Conservation (phyloP, 2,113 vertebrate genomes). For the Lipotes vexillifer region DNA sequence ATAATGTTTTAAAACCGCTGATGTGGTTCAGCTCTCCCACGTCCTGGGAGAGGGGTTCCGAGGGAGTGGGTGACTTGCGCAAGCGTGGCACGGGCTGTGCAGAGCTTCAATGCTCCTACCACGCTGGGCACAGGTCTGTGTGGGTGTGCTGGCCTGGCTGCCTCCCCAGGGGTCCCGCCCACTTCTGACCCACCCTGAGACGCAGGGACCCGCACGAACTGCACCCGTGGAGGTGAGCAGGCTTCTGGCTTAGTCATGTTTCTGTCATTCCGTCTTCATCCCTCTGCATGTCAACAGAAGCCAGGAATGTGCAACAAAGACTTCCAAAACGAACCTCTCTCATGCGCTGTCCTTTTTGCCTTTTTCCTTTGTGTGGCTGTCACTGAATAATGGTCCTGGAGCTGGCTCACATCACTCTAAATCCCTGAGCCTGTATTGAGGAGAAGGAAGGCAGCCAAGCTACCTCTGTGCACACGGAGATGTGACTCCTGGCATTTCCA, state of each 20-base stretch:
- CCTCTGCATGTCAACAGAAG: background rate
- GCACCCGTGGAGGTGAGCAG: background rate
- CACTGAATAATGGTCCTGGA: conserved; percentile 7
- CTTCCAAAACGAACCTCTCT: conserved; percentile 14
- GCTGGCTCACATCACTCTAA: background rate
- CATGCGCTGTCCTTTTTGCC: background rate
- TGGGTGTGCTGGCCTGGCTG: background rate
- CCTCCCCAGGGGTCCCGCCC: background rate
- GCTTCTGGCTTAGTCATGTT: background rate
- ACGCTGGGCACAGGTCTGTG: rapidly evolving
- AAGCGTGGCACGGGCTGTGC: background rate
- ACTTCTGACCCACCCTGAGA: no score
- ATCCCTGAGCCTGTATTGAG: background rate
- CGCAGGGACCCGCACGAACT: background rate
- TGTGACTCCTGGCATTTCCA: background rate
- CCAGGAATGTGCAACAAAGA: background rate
- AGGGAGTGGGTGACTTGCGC: background rate
- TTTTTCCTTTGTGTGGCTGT: conserved; percentile 41
- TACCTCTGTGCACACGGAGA: background rate
- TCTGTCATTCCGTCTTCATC: background rate
- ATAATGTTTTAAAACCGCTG: background rate
- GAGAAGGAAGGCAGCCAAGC: background rate
- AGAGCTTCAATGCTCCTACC: background rate
- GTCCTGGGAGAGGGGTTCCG: background rate
- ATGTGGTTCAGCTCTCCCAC: background rate